Evolutionary conservation across 2,888 invertebrate species (phyloP), one percentile per base, ranked within the genome.

Genomic region (Drosophila paramelanica): DNA sequence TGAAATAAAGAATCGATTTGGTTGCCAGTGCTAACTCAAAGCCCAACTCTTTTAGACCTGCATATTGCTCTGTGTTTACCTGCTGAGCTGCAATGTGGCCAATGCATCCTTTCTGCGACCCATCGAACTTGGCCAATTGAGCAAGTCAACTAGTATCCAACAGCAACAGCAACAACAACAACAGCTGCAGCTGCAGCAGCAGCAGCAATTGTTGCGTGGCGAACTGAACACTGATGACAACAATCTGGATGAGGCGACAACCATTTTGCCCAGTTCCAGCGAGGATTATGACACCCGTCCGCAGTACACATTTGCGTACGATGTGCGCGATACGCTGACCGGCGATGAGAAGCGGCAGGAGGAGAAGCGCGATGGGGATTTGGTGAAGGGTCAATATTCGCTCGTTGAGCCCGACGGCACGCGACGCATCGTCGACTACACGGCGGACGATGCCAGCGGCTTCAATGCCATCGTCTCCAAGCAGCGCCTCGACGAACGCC

Each of bases 351-450:
- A 93, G 73, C 93, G 93, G 52, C 93, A 93, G 75, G 92, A 93
- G 85, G 94, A 94, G 88, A 92, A 93, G 69, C 93, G 94, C n/a
- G 93, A 94, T 70, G 94, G 94, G 0, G 94, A 94, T 77, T 81
- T 91, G 57, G 94, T 94, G 3, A 94, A 91, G 74, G 91, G 91
- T 13, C 91, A 91, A 52, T 94, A 94, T 75, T 92, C 93, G 1
- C 88, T 94, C 0, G 92, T 94, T 53, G 93, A 93, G 86, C 92
- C 93, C 27, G 93, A 93, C 77, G 93, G 93, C 49, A 93, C 93
- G 2, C 92, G 93, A 20, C 90, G 94, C 75, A 86, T 94, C 69
- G 93, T 93, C 41, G 93, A 93, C 79, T 93, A 93, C 65, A 92
- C 92, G 45, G 93, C 93, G 5, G 93, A 93, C 69, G 93, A 93